Percentiles rank a stretch among this genome's conserved stretches.
Evolutionary conservation across 2,113 vertebrate species (phyloP).

Genomic region (Larimichthys polyactis): DNA sequence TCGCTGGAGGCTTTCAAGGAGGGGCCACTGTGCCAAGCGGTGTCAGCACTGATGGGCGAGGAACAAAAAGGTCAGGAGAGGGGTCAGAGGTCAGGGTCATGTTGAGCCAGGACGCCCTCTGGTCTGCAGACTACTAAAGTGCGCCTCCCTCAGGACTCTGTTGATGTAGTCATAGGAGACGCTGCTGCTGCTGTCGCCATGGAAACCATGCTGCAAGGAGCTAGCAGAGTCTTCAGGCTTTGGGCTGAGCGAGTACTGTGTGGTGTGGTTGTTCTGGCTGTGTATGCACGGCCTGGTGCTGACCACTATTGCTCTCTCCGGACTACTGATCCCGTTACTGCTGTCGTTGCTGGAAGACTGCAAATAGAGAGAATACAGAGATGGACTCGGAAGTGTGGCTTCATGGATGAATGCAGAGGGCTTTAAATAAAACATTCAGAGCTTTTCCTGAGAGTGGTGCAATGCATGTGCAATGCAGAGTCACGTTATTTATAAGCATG

Average conservation of each 20-base stretch:
- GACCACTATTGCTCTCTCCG: slow-evolving; percentile 73
- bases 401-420: slow-evolving; percentile 13
- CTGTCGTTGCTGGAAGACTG: slow-evolving; percentile 87
- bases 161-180: slow-evolving; percentile 90
- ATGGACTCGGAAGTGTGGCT: slow-evolving; percentile 1
- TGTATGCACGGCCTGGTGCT: slow-evolving; percentile 69
- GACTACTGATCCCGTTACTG: slow-evolving; percentile 82
- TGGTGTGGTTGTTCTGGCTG: slow-evolving; percentile 72
- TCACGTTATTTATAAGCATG: slow-evolving; percentile 1
- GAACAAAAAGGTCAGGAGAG: slow-evolving; percentile 84
- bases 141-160: slow-evolving; percentile 96
- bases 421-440: slow-evolving; percentile 46
- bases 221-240: slow-evolving; percentile 70
- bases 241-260: slow-evolving; percentile 73
- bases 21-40: slow-evolving; percentile 39
- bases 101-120: slow-evolving; percentile 87
- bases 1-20: slow-evolving; percentile 46
- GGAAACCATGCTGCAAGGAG: slow-evolving; percentile 75
- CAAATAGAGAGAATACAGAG: slow-evolving; percentile 39
- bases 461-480: slow-evolving; percentile 11
- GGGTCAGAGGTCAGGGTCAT: slow-evolving; percentile 72
- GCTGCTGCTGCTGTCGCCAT: slow-evolving; percentile 70
- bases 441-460: slow-evolving; percentile 10
- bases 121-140: slow-evolving; percentile 96
- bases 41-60: slow-evolving; percentile 65